A percentile compares a stretch with the other conserved stretches of the same genome.
Conservation (phyloP, 30 jellyfish, hydroid and myxozoan species). For the Aurelia aurita region DNA sequence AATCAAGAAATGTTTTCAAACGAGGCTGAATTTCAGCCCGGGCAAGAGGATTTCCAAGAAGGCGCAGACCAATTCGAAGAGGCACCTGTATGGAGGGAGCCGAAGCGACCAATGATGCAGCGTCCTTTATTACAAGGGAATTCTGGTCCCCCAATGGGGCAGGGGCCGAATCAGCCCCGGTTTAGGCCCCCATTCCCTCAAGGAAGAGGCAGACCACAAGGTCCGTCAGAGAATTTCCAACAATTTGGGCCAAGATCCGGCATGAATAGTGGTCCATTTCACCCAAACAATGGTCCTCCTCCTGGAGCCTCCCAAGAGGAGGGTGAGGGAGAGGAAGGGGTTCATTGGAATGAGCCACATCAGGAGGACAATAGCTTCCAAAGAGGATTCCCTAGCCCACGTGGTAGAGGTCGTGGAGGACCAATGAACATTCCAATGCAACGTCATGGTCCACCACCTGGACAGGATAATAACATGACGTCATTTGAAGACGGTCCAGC, state of each 20-base stretch:
- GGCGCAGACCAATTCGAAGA: conserved; percentile 4
- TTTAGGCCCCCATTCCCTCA: not conserved
- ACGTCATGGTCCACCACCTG: conserved; percentile 6
- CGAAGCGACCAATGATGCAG: too few species aligned
- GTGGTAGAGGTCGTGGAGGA: conserved; percentile 74
- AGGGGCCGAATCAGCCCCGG: not conserved
- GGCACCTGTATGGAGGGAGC: not conserved
- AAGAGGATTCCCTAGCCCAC: conserved; percentile 12
- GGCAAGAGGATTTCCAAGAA: conserved; percentile 18
- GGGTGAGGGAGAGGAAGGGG: conserved; percentile 3
- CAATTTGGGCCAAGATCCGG: conserved; percentile 9
- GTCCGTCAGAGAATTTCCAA: not conserved
- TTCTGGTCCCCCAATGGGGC: not conserved
- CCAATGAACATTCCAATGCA: conserved; percentile 20
- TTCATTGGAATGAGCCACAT: conserved; percentile 14
- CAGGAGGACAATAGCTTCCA: not conserved
- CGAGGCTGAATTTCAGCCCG: not conserved
- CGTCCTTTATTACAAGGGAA: too few species aligned
- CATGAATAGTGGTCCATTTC: not conserved
- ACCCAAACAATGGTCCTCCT: not conserved
- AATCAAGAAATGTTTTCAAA: not conserved
- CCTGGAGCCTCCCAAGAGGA: not conserved
- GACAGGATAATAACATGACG: not conserved
- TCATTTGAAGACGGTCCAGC: conserved; percentile 20
- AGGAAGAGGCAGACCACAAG: not conserved